Evolutionary conservation across 2,113 vertebrate species (phyloP).

Genomic region (Leptosomus discolor): DNA sequence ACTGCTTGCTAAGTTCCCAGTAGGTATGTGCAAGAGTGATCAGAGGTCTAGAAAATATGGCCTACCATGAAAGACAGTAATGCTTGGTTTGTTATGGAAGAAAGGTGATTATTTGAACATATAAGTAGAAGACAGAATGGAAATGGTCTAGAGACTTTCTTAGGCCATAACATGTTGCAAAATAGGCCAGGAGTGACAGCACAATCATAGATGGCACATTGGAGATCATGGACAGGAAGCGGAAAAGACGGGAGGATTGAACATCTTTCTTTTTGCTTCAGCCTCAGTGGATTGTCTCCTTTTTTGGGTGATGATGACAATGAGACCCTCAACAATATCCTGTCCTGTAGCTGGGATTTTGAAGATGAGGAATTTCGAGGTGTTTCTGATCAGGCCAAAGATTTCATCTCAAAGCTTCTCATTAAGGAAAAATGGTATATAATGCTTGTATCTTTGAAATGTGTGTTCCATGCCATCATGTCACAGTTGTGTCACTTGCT

Average conservation of each 20-base stretch:
- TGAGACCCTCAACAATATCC: conserved; percentile 94
- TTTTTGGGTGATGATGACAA: conserved; percentile 94
- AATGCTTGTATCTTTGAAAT: background rate
- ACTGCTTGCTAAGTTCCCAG: background rate
- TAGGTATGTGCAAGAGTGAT: background rate
- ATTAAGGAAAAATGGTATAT: conserved; percentile 93
- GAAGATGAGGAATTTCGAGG: conserved; percentile 89
- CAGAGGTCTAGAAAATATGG: background rate
- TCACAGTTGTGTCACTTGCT: background rate
- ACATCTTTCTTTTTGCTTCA: conserved; percentile 42
- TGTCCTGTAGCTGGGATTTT: conserved; percentile 92
- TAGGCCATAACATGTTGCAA: background rate
- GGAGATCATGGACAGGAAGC: background rate
- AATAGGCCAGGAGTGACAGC: background rate
- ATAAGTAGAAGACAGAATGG: background rate
- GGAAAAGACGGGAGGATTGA: background rate
- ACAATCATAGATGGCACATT: background rate
- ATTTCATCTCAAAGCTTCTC: conserved; percentile 93
- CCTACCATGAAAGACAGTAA: background rate
- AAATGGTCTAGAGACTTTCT: background rate
- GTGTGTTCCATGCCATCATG: background rate
- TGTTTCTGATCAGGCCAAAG: conserved; percentile 90
- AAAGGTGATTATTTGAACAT: background rate
- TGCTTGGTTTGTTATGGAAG: background rate
- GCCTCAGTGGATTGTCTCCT: conserved; percentile 92